These are phyloP conservation scores for Mechanitis mazaeus DNA, from an alignment of 2,888 invertebrate genomes.

Conservation along the genomic window DNA sequence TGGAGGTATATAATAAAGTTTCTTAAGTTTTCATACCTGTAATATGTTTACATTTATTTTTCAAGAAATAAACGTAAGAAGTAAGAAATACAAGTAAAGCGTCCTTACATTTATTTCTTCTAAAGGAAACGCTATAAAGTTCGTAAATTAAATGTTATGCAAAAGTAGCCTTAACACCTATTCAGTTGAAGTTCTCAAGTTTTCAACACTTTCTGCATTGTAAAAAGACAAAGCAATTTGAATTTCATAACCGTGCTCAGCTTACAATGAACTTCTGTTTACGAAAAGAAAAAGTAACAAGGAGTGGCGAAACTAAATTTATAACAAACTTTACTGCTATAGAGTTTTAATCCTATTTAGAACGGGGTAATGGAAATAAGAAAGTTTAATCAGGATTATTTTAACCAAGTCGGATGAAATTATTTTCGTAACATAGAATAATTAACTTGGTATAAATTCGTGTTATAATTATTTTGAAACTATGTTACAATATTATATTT, in stretches of 20 bases:
- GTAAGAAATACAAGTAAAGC: no score
- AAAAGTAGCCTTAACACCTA: conserved; percentile 26
- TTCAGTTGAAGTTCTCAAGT: conserved; percentile 27
- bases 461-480: no score
- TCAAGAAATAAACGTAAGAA: no score
- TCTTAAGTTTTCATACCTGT: no score
- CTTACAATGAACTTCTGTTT: conserved; percentile 25
- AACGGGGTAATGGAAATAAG: conserved; percentile 22
- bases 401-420: conserved; percentile 7
- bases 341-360: conserved; percentile 23
- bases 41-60: no score
- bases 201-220: conserved; percentile 18
- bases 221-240: conserved; percentile 27
- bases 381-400: conserved; percentile 19
- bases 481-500: no score
- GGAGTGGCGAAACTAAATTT: conserved; percentile 22
- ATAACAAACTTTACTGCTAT: conserved; percentile 22
- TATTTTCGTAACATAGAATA: background rate
- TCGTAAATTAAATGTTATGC: conserved; percentile 19
- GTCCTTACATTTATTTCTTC: no score
- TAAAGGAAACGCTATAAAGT: background rate
- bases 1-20: no score
- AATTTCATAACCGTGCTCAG: conserved; percentile 25
- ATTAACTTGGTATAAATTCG: background rate
- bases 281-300: conserved; percentile 20